Base-by-base conservation (phyloP, 2,888 invertebrate species). In the Athalia circularis region DNA sequence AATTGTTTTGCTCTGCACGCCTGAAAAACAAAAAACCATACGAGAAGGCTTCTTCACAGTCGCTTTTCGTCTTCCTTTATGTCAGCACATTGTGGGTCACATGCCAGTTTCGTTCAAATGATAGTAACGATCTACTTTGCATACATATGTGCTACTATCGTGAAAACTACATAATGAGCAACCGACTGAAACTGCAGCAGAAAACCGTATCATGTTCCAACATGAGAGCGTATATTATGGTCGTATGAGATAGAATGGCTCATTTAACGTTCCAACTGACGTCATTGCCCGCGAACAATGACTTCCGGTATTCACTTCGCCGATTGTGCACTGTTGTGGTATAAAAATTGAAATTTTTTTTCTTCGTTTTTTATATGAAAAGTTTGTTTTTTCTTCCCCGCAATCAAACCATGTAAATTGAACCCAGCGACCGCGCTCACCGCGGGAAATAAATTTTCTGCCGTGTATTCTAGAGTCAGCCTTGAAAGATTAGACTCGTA, bases 241-340 rank as follows among this genome's bases (percentile, higher is more conserved):
- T 52, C 50, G 15, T 48, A 29, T 29, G 29, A 47, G 57, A 70
- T 54, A 70, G 70, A 70, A 43, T 70, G 57, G 6, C 45, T 57
- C 54, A 48, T 54, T 43, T 43, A 57, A 70, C n/a, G 7, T 57
- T 15, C 45, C 70, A 54, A 70, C 70, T 15, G 9, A 70, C 70
- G 70, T 70, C 29, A 70, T 70, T 57, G n/a, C 45, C 29, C 54
- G n/a, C 48, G 70, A 70, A 57, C 57, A 70, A 70, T 57, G 45
- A 70, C 57, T 70, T 70, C 70, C 70, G 70, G 29, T 70, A 15
- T 70, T 54, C 57, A 70, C 43, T 11, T 67, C 50, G 67, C 67
- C 48, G 15, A 67, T 48, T 48, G 11, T 48, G 50, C 4, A 3
- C 3, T 11, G 5, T n/a, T 54, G 54, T n/a, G n/a, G 54, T 52